A percentile compares a stretch with the other conserved stretches of the same genome.
These are phyloP conservation scores for Drosophila pruinosa DNA, from an alignment of 1,140 invertebrate genomes.

Conservation along the genomic window DNA sequence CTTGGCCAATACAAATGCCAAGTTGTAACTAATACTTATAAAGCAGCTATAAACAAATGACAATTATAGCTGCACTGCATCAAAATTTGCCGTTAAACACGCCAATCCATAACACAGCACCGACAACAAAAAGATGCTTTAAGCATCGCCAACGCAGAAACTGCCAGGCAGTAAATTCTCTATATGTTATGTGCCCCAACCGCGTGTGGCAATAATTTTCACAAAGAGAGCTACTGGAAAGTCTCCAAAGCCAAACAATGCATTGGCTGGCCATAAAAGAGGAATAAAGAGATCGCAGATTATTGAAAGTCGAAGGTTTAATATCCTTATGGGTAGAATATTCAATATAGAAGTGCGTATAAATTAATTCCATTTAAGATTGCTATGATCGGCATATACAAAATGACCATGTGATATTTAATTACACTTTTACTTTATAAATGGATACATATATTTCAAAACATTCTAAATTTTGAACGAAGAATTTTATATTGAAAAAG, in stretches of 20 bases:
- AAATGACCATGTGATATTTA: too few relatives aligned
- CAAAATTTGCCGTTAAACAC: constrained; percentile 51
- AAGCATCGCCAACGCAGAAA: constrained; percentile 43
- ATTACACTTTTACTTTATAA: too few relatives aligned
- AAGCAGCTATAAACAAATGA: constrained; percentile 47
- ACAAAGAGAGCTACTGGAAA: constrained; percentile 5
- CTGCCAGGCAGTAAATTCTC: constrained; percentile 58
- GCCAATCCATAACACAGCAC: constrained; percentile 8
- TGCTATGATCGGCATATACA: too few relatives aligned
- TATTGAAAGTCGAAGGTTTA: background rate
- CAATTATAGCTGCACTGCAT: constrained; percentile 44
- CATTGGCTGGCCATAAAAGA: constrained; percentile 11
- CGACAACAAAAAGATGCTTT: constrained; percentile 18
- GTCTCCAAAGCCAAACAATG: constrained; percentile 15
- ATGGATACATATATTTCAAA: too few relatives aligned
- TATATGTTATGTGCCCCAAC: constrained; percentile 48
- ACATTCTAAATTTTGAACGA: too few relatives aligned
- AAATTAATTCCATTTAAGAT: too few relatives aligned
- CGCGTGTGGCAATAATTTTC: constrained; percentile 66
- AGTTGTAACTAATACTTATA: constrained; percentile 32
- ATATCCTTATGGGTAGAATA: background rate
- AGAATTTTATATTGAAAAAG: too few relatives aligned
- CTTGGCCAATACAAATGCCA: constrained; percentile 41
- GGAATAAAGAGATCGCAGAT: background rate
- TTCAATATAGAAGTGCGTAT: too few relatives aligned